phyloP scores from a whole-genome alignment of 2,888 invertebrate species.

The Limnephilus auricula region DNA sequence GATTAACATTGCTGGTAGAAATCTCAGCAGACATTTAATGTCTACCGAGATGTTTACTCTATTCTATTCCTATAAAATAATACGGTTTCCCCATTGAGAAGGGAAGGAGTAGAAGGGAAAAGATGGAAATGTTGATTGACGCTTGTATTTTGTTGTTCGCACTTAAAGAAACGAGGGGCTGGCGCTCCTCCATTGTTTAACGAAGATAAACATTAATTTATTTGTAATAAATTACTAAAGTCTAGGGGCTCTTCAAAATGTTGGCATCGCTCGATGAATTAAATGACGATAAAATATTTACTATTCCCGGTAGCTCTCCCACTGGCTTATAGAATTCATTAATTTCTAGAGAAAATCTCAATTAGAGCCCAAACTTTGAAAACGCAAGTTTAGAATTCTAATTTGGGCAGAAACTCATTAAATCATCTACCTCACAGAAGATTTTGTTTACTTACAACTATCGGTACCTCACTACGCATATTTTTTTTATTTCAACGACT shows the following conservation, averaged over 20 bases:
- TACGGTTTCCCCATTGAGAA: slow-evolving; percentile 6
- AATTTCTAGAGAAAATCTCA: slow-evolving; percentile 2
- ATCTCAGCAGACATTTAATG: slow-evolving; percentile 15
- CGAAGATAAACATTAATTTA: slow-evolving; percentile 45
- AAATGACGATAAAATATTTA: slow-evolving; percentile 30
- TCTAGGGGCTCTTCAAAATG: slow-evolving; percentile 33
- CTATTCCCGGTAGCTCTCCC: neutral
- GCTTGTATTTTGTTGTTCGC: slow-evolving; percentile 44
- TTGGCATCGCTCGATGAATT: slow-evolving; percentile 35
- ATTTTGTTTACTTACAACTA: neutral
- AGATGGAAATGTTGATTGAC: slow-evolving; percentile 39
- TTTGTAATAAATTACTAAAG: slow-evolving; percentile 41
- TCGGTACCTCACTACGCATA: neutral
- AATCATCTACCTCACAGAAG: neutral
- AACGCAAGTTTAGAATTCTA: neutral
- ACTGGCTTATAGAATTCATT: neutral
- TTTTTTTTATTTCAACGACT: neutral
- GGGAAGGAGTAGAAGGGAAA: neutral
- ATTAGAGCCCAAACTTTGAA: neutral
- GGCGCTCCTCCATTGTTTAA: slow-evolving; percentile 37
- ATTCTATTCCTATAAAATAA: slow-evolving; percentile 25
- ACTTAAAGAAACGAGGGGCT: slow-evolving; percentile 36
- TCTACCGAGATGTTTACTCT: slow-evolving; percentile 32
- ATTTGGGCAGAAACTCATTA: neutral
- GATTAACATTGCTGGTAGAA: neutral